Percentiles rank a stretch among this genome's conserved stretches.
phyloP scores from a whole-genome alignment of 2,113 vertebrate species.

The Oryzias curvinotus region DNA sequence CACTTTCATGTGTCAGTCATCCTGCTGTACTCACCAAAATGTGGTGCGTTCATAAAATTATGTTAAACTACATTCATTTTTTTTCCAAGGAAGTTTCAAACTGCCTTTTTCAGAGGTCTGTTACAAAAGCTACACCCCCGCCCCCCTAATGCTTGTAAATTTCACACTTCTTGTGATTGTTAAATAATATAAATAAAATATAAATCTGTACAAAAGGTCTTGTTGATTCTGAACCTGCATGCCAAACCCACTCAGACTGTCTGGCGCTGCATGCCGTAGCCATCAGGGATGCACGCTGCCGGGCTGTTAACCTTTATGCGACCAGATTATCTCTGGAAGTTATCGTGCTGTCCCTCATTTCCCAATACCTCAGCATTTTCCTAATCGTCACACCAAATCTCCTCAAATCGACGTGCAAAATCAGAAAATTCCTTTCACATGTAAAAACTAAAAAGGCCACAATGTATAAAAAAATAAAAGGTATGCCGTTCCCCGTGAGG shows the following conservation, averaged over 20 bases:
- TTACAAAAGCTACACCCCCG: slow-evolving; percentile 39
- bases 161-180: slow-evolving; percentile 65
- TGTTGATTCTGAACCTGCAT: background rate
- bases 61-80: slow-evolving; percentile 40
- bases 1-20: slow-evolving; percentile 31
- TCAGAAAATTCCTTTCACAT: slow-evolving; percentile 1
- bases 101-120: slow-evolving; percentile 47
- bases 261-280: background rate
- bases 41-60: slow-evolving; percentile 47
- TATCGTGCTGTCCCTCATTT: slow-evolving; percentile 36
- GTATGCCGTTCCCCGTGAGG: no score
- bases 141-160: slow-evolving; percentile 42
- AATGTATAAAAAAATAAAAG: background rate
- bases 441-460: background rate
- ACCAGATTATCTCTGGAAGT: slow-evolving; percentile 65
- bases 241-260: background rate
- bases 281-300: slow-evolving; percentile 4
- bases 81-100: slow-evolving; percentile 26
- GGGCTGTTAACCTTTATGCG: slow-evolving; percentile 27
- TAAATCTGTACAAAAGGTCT: slow-evolving; percentile 56
- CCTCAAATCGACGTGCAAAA: slow-evolving; percentile 9
- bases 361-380: slow-evolving; percentile 56
- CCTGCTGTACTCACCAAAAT: slow-evolving; percentile 45
- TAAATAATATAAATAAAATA: slow-evolving; percentile 75
- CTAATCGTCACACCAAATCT: slow-evolving; percentile 50